phyloP scores from a whole-genome alignment of 2,113 vertebrate species.

The Entosphenus tridentatus region DNA sequence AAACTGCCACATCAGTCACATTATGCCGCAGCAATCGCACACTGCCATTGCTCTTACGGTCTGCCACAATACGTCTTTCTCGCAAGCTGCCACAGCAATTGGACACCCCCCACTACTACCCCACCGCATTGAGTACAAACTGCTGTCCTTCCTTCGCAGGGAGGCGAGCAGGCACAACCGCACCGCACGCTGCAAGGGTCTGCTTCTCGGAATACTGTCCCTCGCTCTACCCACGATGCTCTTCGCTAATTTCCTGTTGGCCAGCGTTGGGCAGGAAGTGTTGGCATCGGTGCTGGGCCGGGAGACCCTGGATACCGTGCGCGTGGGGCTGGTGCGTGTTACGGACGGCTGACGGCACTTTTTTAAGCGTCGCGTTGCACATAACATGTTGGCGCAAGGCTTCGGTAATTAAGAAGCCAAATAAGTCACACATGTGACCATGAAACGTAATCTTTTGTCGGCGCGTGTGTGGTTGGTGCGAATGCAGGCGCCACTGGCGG shows the following conservation, averaged over 20 bases:
- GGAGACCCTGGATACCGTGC: constrained; percentile 19
- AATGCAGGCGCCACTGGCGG: constrained; percentile 21
- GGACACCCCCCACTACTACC: too few relatives aligned
- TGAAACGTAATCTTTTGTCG: not conserved
- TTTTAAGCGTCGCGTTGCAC: not conserved
- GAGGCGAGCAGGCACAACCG: constrained; percentile 21
- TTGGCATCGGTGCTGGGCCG: constrained; percentile 21
- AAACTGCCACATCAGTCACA: too few relatives aligned
- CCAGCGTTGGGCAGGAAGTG: constrained; percentile 20
- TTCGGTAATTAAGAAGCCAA: not conserved
- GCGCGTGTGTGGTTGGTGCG: not conserved
- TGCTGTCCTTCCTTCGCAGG: constrained; percentile 14
- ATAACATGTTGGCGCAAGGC: not conserved
- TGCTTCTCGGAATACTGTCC: constrained; percentile 26
- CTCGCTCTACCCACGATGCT: constrained; percentile 29
- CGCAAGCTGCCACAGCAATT: too few relatives aligned
- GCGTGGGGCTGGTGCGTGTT: constrained; percentile 25
- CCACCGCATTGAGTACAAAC: too few relatives aligned
- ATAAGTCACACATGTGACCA: not conserved
- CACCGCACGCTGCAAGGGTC: constrained; percentile 26
- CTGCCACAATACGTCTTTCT: too few relatives aligned
- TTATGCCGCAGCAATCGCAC: too few relatives aligned
- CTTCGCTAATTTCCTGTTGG: constrained; percentile 22
- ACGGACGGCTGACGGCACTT: not conserved
- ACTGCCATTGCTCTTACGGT: too few relatives aligned